These are phyloP conservation scores for Autographa gamma DNA, from an alignment of 2,888 invertebrate species.

Conservation along the genomic window DNA sequence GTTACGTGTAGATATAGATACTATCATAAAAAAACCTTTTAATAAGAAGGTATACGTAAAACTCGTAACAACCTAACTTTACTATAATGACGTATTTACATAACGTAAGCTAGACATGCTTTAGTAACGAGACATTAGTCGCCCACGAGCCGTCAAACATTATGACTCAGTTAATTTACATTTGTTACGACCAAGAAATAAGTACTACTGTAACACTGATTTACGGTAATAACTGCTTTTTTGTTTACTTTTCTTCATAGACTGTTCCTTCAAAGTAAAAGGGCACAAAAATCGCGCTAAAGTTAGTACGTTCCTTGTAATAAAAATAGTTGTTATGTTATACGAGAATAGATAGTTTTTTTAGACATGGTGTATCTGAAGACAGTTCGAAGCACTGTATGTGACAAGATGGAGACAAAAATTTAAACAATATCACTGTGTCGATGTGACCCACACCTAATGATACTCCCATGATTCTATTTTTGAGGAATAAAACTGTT, in stretches of 20 bases:
- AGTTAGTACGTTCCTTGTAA: too few relatives aligned
- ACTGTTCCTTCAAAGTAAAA: not conserved
- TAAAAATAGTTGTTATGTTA: too few relatives aligned
- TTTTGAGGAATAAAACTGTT: too few relatives aligned
- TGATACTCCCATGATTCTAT: too few relatives aligned
- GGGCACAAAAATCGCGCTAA: too few relatives aligned
- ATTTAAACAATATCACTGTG: too few relatives aligned
- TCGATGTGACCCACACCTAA: too few relatives aligned
- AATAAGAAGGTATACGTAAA: not conserved
- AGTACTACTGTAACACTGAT: constrained; percentile 2
- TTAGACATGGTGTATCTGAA: too few relatives aligned
- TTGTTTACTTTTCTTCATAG: not conserved
- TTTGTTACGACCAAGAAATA: constrained; percentile 35
- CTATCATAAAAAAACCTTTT: not conserved
- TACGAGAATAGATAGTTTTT: too few relatives aligned
- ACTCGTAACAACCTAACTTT: not conserved
- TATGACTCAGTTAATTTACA: constrained; percentile 48
- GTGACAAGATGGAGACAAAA: too few relatives aligned
- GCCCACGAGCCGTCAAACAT: constrained; percentile 42
- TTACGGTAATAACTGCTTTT: not conserved
- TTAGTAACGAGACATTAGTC: constrained; percentile 28
- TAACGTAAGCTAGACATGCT: constrained; percentile 30
- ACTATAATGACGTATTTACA: not conserved
- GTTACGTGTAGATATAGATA: not conserved
- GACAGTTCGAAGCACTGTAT: too few relatives aligned